phyloP scores from a whole-genome alignment of 2,113 vertebrate species.

The human (Homo sapiens) region GRCh38 chr7:27186501-27187000 shows the following conservation, averaged over 20 bases:
- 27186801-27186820: slow-evolving; percentile 58
- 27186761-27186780: slow-evolving; percentile 14
- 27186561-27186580: slow-evolving; percentile 42
- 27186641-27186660: background rate
- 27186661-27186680: slow-evolving; percentile 72
- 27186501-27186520: slow-evolving; percentile 72
- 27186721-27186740: background rate
- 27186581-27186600: background rate
- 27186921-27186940: slow-evolving; percentile 86
- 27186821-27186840: slow-evolving; percentile 67
- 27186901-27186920: slow-evolving; percentile 84
- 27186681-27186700: slow-evolving; percentile 64
- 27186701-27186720: slow-evolving; percentile 57
- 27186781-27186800: slow-evolving; percentile 58
- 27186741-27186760: slow-evolving; percentile 31
- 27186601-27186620: background rate
- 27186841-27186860: slow-evolving; percentile 71
- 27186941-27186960: slow-evolving; percentile 88
- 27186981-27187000: slow-evolving; percentile 85
- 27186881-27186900: slow-evolving; percentile 81
- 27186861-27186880: slow-evolving; percentile 68
- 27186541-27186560: slow-evolving; percentile 71
- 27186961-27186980: slow-evolving; percentile 90
- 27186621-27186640: slow-evolving; percentile 34
- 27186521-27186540: slow-evolving; percentile 69